These are phyloP conservation scores for Neofelis nebulosa DNA, from an alignment of 2,113 vertebrate genomes.

Conservation along the genomic window DNA sequence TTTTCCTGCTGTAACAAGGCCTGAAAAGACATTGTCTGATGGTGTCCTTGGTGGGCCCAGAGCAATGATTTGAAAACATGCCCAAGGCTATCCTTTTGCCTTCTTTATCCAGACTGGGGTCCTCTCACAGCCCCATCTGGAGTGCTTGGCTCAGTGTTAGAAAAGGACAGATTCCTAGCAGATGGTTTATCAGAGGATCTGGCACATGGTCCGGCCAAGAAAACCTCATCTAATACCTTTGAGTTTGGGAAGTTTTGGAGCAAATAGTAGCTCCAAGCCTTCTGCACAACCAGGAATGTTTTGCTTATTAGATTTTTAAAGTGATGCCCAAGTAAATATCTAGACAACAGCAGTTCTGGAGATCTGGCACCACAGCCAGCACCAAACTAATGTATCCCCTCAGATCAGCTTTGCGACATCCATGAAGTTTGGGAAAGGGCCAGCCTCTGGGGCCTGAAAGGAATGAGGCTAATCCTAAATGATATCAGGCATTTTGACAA, in stretches of 20 bases:
- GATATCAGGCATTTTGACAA: conserved; percentile 29
- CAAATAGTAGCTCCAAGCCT: conserved; percentile 47
- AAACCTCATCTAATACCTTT: conserved; percentile 65
- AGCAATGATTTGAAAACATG: conserved; percentile 46
- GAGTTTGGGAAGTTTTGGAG: conserved; percentile 66
- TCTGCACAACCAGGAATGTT: conserved; percentile 63
- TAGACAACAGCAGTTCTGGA: conserved; percentile 23
- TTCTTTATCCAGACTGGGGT: conserved; percentile 54
- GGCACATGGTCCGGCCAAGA: conserved; percentile 64
- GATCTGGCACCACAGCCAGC: background rate
- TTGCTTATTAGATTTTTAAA: conserved; percentile 69
- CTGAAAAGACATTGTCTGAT: conserved; percentile 25
- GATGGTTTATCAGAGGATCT: conserved; percentile 80
- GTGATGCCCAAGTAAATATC: conserved; percentile 67
- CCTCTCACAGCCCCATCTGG: conserved; percentile 73
- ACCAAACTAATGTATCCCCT: background rate
- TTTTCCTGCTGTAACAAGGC: background rate
- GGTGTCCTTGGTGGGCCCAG: conserved; percentile 46
- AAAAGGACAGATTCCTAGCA: conserved; percentile 77
- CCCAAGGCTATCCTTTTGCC: conserved; percentile 44
- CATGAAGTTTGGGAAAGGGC: background rate
- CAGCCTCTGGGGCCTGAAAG: conserved; percentile 27
- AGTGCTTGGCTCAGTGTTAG: conserved; percentile 60
- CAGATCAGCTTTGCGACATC: background rate
- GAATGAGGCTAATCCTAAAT: background rate